Evolutionary conservation across 2,888 invertebrate genomes (phyloP).

Genomic region (Eristalis tenax): DNA sequence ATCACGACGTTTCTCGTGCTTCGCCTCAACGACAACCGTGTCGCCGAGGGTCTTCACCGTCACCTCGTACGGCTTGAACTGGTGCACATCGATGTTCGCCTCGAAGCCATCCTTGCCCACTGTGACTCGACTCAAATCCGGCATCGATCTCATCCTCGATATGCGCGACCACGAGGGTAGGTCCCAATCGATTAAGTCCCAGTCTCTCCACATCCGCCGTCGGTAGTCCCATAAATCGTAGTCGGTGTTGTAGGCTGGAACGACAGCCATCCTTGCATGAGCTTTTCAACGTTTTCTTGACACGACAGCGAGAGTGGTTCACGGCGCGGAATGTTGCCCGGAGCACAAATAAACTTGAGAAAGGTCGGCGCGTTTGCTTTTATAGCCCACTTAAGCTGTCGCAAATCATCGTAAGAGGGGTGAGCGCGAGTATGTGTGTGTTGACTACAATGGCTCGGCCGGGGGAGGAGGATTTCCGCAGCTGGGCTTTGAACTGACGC

Average conservation of each 20-base stretch:
- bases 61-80: constrained; percentile 86
- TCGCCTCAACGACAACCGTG: constrained; percentile 86
- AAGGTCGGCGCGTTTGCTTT: constrained; percentile 74
- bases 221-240: constrained; percentile 80
- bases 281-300: constrained; percentile 22
- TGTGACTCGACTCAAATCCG: constrained; percentile 79
- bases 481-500: constrained; percentile 7
- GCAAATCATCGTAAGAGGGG: constrained; percentile 6
- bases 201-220: constrained; percentile 79
- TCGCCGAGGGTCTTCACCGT: constrained; percentile 86
- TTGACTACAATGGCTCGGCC: constrained; percentile 34
- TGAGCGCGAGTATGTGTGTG: neutral
- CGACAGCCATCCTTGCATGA: constrained; percentile 75
- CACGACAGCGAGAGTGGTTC: constrained; percentile 4
- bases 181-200: constrained; percentile 79
- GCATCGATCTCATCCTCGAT: constrained; percentile 79
- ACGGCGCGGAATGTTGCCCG: constrained; percentile 62
- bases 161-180: constrained; percentile 79
- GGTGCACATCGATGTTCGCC: constrained; percentile 86
- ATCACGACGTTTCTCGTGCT: constrained; percentile 87
- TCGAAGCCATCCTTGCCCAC: constrained; percentile 86
- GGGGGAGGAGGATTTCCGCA: constrained; percentile 54
- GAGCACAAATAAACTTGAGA: constrained; percentile 79
- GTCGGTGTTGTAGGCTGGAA: constrained; percentile 77
- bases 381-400: constrained; percentile 73